Evolutionary conservation across 2,888 invertebrate genomes (phyloP).

Genomic region (Hirtodrosophila cameraria): DNA sequence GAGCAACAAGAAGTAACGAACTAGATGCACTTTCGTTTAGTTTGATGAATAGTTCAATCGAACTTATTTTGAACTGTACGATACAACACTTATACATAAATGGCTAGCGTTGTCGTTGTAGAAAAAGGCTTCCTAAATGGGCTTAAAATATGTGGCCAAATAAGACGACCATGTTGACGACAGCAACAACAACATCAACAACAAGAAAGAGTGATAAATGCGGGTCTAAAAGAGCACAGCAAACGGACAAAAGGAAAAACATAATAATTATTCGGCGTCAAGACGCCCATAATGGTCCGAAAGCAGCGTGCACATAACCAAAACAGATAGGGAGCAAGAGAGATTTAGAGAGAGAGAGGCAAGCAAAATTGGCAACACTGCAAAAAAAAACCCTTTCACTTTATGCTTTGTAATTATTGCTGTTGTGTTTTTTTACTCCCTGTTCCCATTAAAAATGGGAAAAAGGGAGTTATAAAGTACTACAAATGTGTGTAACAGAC

Average conservation of each 20-base stretch:
- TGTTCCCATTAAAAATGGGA: too few species aligned
- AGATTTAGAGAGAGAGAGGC: conserved; percentile 13
- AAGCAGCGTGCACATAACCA: conserved; percentile 14
- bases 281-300: conserved; percentile 42
- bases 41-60: too few species aligned
- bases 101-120: conserved; percentile 34
- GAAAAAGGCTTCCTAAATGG: conserved; percentile 61
- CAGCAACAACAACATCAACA: conserved; percentile 4
- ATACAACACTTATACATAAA: background rate
- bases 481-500: too few species aligned
- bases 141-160: conserved; percentile 51
- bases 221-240: conserved; percentile 27
- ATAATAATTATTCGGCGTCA: conserved; percentile 66
- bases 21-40: too few species aligned
- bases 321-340: conserved; percentile 3
- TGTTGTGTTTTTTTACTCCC: conserved; percentile 4
- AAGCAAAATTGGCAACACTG: conserved; percentile 14
- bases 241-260: conserved; percentile 31
- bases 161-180: conserved; percentile 2
- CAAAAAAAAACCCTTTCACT: conserved; percentile 49
- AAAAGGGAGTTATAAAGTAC: too few species aligned
- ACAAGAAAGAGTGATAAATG: too few species aligned
- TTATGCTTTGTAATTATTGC: conserved; percentile 29
- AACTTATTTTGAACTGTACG: too few species aligned
- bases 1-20: too few species aligned